Conservation (phyloP, 2,888 invertebrate species). For the Clivina fossor region DNA sequence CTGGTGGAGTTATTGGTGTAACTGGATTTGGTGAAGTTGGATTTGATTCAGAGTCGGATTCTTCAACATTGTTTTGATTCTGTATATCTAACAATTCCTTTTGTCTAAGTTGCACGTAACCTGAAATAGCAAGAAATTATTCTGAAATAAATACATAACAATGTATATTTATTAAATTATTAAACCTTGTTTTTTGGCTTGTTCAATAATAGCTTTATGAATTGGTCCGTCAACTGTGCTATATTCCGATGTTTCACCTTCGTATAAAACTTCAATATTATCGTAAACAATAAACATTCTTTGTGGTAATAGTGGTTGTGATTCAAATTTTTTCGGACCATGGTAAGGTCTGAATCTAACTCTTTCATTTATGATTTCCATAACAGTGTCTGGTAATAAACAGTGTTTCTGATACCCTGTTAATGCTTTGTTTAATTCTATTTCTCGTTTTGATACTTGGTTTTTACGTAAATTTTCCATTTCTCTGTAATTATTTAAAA, state of each 20-base stretch:
- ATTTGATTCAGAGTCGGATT: conserved; percentile 4
- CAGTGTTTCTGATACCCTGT: conserved; percentile 64
- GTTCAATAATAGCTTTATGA: conserved; percentile 65
- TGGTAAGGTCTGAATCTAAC: conserved; percentile 58
- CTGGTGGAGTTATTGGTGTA: conserved; percentile 3
- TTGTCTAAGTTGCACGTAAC: conserved; percentile 21
- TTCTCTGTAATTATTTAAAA: no score
- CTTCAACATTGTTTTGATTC: conserved; percentile 10
- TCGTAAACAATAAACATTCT: conserved; percentile 71
- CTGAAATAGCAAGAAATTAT: conserved; percentile 13
- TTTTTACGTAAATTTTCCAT: conserved; percentile 56
- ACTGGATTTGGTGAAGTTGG: conserved; percentile 6
- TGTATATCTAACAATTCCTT: conserved; percentile 18
- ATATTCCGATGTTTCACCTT: conserved; percentile 62
- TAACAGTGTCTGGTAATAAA: conserved; percentile 69
- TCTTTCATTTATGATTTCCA: conserved; percentile 66
- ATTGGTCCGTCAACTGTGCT: conserved; percentile 62
- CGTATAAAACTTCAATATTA: conserved; percentile 70
- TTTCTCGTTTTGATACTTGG: conserved; percentile 56
- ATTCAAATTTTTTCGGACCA: conserved; percentile 49
- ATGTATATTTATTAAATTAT: neutral
- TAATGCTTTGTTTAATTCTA: conserved; percentile 52
- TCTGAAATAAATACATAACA: neutral
- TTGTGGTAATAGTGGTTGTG: conserved; percentile 63
- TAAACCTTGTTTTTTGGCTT: conserved; percentile 52